Evolutionary conservation across 1,140 invertebrate genomes (phyloP), one percentile per base, ranked within the genome.

Genomic region (Notospermus geniculatus): DNA sequence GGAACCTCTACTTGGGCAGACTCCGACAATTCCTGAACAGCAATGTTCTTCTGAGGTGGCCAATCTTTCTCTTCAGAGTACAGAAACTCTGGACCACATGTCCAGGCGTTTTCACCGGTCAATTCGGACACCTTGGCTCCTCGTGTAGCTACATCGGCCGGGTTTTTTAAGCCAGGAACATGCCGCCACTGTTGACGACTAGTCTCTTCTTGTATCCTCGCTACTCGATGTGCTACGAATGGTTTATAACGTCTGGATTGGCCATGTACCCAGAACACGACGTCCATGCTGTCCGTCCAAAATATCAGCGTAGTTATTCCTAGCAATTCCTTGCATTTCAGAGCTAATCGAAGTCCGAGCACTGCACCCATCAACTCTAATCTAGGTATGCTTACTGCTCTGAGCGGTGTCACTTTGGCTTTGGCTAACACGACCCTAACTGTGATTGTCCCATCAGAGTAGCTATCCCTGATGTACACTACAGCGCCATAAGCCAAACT

Each of bases 221-320:
- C 46, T 5, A 50, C n/a, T 50, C 46, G n/a, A 27, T 50, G 46
- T 50, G 46, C 5, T 50, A 50, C n/a, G 25, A 50, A 50, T 27
- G 46, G n/a, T n/a, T 50, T 50, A 19, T 23, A 27, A n/a, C 19
- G n/a, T 50, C 46, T 50, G 25, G 19, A 23, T n/a, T 27, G 46
- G 46, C 25, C 25, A 9, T n/a, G n/a, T 7, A 50, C n/a, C 46
- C 46, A 50, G 9, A 19, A 50, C n/a, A 50, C n/a, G 5, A 50
- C 46, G 25, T 50, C 25, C 46, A 50, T 23, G 25, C 46, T 50
- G n/a, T 50, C 46, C n/a, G 46, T 23, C 46, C 46, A 50, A 50
- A 50, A 50, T 9, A 50, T 50, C 19, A 50, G 19, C n/a, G n/a
- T 27, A 5, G n/a, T 50, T n/a, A 50, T 5, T 4, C 25, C 25